Percentiles rank a stretch among this genome's conserved stretches.
Evolutionary conservation across 2,797 vertebrate species (phyloP).

Genomic region (Dermochelys coriacea): DNA sequence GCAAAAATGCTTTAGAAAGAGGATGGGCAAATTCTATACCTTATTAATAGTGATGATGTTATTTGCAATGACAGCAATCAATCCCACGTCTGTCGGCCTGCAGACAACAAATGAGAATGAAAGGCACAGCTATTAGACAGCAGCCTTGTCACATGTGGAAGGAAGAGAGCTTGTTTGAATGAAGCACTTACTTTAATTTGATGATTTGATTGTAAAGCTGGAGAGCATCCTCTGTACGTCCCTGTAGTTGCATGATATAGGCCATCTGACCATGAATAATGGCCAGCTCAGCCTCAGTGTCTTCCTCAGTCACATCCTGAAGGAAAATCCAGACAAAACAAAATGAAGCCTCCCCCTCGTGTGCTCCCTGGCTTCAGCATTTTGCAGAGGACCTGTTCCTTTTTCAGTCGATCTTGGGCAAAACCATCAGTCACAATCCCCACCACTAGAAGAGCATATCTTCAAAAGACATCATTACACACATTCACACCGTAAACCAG

Average conservation of each 20-base stretch:
- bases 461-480: neutral
- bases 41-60: conserved; percentile 99
- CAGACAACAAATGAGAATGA: conserved; percentile 58
- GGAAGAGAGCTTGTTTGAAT: neutral
- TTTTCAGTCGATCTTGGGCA: neutral
- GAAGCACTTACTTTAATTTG: conserved; percentile 92
- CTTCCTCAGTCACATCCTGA: conserved; percentile 92
- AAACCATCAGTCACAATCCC: neutral
- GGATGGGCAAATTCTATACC: conserved; percentile 78
- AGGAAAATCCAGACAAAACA: conserved; percentile 4
- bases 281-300: conserved; percentile 93
- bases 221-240: conserved; percentile 92
- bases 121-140: conserved; percentile 1
- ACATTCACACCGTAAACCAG: neutral
- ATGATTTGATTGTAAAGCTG: conserved; percentile 99
- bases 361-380: neutral
- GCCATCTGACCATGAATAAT: conserved; percentile 99
- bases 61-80: conserved; percentile 98
- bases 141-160: neutral
- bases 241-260: conserved; percentile 93
- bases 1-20: neutral
- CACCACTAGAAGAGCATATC: neutral
- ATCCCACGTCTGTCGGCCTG: conserved; percentile 96
- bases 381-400: neutral
- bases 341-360: neutral